These are phyloP conservation scores for Lasioglossum zephyrum DNA, from an alignment of 2,888 invertebrate species.

Conservation along the genomic window DNA sequence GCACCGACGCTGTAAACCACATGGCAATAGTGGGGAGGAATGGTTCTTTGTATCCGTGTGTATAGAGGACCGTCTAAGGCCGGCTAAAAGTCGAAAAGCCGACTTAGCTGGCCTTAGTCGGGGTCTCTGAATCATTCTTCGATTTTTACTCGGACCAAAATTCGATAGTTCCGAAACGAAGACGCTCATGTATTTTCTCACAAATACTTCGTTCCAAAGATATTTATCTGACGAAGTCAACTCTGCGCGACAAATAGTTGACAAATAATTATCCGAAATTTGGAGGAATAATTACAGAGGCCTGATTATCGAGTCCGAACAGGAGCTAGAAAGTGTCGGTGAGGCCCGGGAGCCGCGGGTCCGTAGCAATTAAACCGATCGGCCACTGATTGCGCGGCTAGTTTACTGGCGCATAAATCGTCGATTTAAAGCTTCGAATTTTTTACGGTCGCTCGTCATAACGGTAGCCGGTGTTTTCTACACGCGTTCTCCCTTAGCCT, in stretches of 20 bases:
- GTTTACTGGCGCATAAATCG: slow-evolving; percentile 55
- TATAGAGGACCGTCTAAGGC: not conserved
- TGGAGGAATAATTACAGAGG: not conserved
- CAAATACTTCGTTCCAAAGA: not conserved
- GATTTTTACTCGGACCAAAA: not conserved
- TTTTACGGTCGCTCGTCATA: slow-evolving; percentile 59
- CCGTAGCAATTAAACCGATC: slow-evolving; percentile 38
- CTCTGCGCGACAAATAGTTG: not conserved
- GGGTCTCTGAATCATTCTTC: not conserved
- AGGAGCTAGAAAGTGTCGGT: slow-evolving; percentile 32
- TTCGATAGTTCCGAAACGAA: not conserved
- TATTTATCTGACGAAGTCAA: too few species aligned
- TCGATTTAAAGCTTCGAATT: slow-evolving; percentile 49
- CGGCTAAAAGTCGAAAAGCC: slow-evolving; percentile 42
- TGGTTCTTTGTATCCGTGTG: slow-evolving; percentile 31
- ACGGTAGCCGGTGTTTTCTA: slow-evolving; percentile 59
- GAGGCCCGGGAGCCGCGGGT: not conserved
- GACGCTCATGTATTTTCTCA: not conserved
- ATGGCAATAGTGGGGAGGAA: slow-evolving; percentile 52
- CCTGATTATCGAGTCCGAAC: not conserved
- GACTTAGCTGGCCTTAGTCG: not conserved
- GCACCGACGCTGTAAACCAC: slow-evolving; percentile 60
- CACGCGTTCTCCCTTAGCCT: slow-evolving; percentile 40
- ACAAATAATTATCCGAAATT: not conserved
- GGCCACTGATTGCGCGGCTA: slow-evolving; percentile 40